Conservation (phyloP, 2,113 vertebrate species). For the Neoarius graeffei region DNA sequence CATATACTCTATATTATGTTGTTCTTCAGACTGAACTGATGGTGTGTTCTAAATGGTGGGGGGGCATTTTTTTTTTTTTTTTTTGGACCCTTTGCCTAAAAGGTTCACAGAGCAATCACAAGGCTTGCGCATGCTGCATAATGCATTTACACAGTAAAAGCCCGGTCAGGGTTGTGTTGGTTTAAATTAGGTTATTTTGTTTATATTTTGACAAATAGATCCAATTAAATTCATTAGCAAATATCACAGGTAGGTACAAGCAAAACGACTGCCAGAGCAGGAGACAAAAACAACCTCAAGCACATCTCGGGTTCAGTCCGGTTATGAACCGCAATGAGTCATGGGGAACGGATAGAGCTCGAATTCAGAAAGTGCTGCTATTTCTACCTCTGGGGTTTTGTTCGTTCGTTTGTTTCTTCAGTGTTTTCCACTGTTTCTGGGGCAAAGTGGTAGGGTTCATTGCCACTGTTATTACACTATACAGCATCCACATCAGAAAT, state of each 20-base stretch:
- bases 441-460: neutral
- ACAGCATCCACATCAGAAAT: neutral
- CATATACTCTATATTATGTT: neutral
- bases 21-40: neutral
- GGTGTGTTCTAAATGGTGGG: neutral
- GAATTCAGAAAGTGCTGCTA: neutral
- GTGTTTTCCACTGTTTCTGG: neutral
- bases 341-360: too few relatives aligned
- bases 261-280: neutral
- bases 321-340: neutral
- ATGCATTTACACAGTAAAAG: neutral
- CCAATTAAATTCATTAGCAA: neutral
- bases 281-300: neutral
- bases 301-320: neutral
- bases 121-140: neutral
- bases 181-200: neutral
- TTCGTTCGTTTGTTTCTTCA: neutral
- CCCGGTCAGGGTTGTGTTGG: neutral
- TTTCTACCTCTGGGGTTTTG: neutral
- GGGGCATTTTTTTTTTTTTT: neutral
- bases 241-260: neutral
- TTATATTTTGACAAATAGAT: neutral
- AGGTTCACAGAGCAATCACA: neutral
- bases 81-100: neutral
- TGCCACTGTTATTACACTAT: too few relatives aligned